phyloP scores from a whole-genome alignment of 2,113 vertebrate genomes.

The Naja naja region DNA sequence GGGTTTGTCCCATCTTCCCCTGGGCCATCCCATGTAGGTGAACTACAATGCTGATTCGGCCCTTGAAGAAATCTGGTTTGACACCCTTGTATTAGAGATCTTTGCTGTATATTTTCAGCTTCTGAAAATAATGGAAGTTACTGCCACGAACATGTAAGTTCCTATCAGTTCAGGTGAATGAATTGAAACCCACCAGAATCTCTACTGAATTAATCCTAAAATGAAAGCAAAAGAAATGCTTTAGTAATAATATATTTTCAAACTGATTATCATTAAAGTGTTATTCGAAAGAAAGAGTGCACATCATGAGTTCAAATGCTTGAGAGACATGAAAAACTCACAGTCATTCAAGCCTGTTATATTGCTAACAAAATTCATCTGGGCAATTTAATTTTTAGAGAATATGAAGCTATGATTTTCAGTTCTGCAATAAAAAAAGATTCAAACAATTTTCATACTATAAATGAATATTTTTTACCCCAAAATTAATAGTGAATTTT shows the following conservation, averaged over 20 bases:
- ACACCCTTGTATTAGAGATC: neutral
- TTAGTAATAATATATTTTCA: neutral
- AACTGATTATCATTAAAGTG: neutral
- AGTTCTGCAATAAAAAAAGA: neutral
- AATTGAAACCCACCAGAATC: neutral
- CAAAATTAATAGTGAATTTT: neutral
- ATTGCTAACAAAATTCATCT: neutral
- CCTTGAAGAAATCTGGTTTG: too few relatives aligned
- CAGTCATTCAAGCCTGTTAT: neutral
- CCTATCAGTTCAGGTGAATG: neutral
- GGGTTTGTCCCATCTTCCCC: too few relatives aligned
- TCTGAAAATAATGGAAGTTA: neutral
- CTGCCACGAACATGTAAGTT: neutral
- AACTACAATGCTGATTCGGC: too few relatives aligned
- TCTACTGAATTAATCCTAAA: neutral
- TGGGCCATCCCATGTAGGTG: too few relatives aligned
- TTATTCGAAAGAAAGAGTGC: neutral
- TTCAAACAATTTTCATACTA: neutral
- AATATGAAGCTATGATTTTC: neutral
- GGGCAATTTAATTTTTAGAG: neutral
- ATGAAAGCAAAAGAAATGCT: neutral
- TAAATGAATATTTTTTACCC: neutral
- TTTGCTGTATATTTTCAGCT: neutral
- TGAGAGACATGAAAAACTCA: neutral
- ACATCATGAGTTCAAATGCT: neutral